Evolutionary conservation across 2,797 vertebrate species (phyloP), one percentile per base, ranked within the genome.

Genomic region (Chromobotia macracanthus): DNA sequence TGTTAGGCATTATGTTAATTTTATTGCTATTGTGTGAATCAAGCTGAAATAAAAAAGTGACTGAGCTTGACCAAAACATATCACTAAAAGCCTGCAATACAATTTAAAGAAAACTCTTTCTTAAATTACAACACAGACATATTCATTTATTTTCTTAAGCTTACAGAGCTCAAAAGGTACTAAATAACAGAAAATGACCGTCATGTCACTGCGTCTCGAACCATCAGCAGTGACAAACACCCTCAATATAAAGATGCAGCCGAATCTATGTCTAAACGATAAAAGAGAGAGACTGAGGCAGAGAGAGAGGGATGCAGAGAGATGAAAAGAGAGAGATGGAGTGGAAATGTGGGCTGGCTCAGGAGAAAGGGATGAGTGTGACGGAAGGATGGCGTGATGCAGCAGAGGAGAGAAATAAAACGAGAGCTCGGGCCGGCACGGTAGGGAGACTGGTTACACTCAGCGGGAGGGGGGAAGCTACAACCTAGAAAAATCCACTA

Each of bases 221-320:
- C 76, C 76, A 48, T 53, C 46, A 63, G 63, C 58, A 48, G 61
- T 64, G 76, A 79, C 68, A 71, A 71, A 79, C 46, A 55, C 46
- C 58, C 58, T 79, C 21, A 79, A 79, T 64, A 79, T 79, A 35
- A 71, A 79, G 76, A 71, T 71, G 46, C 67, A 53, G 70, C 61
- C 68, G 6, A 23, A 56, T 78, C 67, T 44, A 53, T 70, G 77
- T 84, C 84, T 85, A 78, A 85, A 88, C 83, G 83, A 83, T 85
- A 73, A 86, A 69, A 23, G 46, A 51, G 15, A 67, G 23, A 35
- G 25, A 58, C 38, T 31, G 64, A 25, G 72, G 86, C 84, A 83
- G 67, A 78, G 58, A 56, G 82, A 66, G 16, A 80, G 79, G 9
- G 83, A 82, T 16, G 56, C 72, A 80, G 53, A 48, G 55, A 71